Base-by-base conservation (phyloP, 2,888 invertebrate species). In the Cartodere bifasciata region DNA sequence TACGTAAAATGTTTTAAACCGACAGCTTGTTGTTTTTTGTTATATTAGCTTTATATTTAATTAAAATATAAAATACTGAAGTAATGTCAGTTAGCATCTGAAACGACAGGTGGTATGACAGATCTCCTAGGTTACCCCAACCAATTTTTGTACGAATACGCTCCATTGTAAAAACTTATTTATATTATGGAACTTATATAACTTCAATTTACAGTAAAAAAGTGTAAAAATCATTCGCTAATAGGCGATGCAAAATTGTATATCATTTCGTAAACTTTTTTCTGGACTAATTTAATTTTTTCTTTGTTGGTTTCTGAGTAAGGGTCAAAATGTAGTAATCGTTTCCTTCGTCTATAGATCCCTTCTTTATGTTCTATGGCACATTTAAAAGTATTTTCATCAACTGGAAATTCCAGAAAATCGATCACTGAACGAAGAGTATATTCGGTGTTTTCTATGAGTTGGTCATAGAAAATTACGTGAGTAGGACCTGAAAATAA, bases 281-380 rank as follows among this genome's bases (percentile, higher is more conserved):
- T 54, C 39, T 67, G 64, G 36, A 65, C 65, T 12, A 51, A 50
- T 28, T 64, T 56, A 13, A 73, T 48, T 36, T 58, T 55, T 23
- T 51, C 65, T 29, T 59, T 68, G 81, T 83, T 78, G 9, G 67
- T 62, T 0, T 63, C 53, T 1, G 75, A 73, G 53, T 70, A 83
- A 0, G 82, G 82, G 44, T 83, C 79, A 45, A 82, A 81, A 45
- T 69, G 65, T 29, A 72, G 55, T 12, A 70, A 61, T 33, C 75
- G 69, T 47, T 72, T 74, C 46, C 71, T 72, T 4, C 83, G 62
- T 35, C 79, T 61, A 53, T 81, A 83, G 34, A 83, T 82, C 2
- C 83, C 82, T 37, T 60, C 58, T 36, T 53, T 52, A 4, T 55
- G 40, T 23, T 56, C 52, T n/a, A 60, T 35, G 3, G 59, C 59